Evolutionary conservation across 1,140 invertebrate species (phyloP).

Genomic region (Drosophila triauraria): DNA sequence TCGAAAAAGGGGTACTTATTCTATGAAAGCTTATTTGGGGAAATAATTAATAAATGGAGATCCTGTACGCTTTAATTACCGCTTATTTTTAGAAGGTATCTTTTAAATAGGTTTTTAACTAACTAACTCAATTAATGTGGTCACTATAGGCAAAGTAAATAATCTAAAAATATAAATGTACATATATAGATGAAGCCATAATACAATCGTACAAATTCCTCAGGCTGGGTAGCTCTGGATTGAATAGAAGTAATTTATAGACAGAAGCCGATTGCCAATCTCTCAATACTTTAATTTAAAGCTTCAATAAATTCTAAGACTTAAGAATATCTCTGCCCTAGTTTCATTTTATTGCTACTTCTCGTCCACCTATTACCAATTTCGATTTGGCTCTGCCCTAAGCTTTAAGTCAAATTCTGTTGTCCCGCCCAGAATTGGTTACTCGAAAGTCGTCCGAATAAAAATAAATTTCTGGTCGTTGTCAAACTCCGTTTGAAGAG

Average conservation of each 20-base stretch:
- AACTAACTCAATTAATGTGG: not conserved
- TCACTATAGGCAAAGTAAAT: too few species aligned
- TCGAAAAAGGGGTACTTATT: not conserved
- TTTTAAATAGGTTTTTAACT: too few species aligned
- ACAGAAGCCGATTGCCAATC: not conserved
- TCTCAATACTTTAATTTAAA: constrained; percentile 2
- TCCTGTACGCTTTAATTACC: too few species aligned
- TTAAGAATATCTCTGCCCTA: not conserved
- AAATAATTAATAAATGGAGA: not conserved
- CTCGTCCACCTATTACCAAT: constrained; percentile 5
- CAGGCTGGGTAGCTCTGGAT: not conserved
- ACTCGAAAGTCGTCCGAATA: constrained; percentile 23
- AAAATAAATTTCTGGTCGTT: constrained; percentile 29
- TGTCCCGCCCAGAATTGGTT: constrained; percentile 14
- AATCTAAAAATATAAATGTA: too few species aligned
- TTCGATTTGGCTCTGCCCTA: constrained; percentile 9
- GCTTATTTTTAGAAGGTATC: not conserved
- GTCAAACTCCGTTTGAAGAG: constrained; percentile 45
- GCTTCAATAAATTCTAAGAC: constrained; percentile 10
- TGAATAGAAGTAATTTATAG: not conserved
- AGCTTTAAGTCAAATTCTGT: constrained; percentile 27
- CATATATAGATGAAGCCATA: not conserved
- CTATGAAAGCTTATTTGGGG: not conserved
- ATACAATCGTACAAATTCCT: not conserved
- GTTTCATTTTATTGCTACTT: not conserved